Evolutionary conservation across 2,888 invertebrate genomes (phyloP).

Genomic region (Buathra laborator): DNA sequence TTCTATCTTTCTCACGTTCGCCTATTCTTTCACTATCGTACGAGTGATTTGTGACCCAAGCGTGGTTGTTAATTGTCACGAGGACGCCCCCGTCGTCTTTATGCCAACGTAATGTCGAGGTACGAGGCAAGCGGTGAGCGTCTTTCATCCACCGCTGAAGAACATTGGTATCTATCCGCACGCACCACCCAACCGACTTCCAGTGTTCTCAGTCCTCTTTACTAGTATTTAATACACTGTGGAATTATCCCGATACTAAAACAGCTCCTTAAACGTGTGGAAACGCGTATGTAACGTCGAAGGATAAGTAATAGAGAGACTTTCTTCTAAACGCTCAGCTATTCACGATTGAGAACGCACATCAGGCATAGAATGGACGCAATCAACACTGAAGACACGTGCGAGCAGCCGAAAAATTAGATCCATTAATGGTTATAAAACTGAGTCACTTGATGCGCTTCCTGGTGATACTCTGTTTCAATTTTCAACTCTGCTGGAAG

Average conservation of each 20-base stretch:
- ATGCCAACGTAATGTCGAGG: conserved; percentile 51
- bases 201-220: conserved; percentile 31
- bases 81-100: conserved; percentile 74
- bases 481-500: neutral
- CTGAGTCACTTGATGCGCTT: too few species aligned
- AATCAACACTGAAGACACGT: conserved; percentile 8
- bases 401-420: neutral
- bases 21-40: conserved; percentile 48
- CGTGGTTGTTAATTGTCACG: conserved; percentile 82
- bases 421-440: neutral
- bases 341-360: conserved; percentile 21
- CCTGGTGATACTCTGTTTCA: too few species aligned
- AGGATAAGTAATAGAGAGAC: conserved; percentile 47
- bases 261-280: conserved; percentile 32
- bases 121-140: conserved; percentile 68
- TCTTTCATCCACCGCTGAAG: conserved; percentile 75
- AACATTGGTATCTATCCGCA: conserved; percentile 63
- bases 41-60: conserved; percentile 80
- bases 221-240: conserved; percentile 12
- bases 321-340: neutral
- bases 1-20: conserved; percentile 56
- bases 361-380: conserved; percentile 4
- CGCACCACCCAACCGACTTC: conserved; percentile 53
- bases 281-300: conserved; percentile 34
- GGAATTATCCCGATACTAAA: conserved; percentile 15